Conservation (phyloP, 2,888 invertebrate genomes). For the Acrocyrtus sp. region DNA sequence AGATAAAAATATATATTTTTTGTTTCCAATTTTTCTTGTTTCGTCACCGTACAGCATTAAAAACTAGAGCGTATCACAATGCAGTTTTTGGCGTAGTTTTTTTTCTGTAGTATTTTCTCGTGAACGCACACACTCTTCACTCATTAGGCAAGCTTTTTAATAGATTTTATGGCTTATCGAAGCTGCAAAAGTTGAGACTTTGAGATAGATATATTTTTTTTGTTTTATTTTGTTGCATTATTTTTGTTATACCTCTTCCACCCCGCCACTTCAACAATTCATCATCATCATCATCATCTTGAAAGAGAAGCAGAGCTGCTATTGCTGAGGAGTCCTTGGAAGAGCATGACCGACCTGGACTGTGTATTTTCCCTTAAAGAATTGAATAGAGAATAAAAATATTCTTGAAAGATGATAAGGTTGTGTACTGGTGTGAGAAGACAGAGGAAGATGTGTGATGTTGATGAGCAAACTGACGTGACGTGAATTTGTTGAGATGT, state of each 20-base stretch:
- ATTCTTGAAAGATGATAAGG: background rate
- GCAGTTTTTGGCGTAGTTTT: too few species aligned
- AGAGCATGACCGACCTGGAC: slow-evolving; percentile 10
- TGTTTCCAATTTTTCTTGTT: too few species aligned
- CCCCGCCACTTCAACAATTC: too few species aligned
- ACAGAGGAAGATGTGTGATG: background rate
- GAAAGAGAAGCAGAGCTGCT: background rate
- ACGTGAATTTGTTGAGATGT: too few species aligned
- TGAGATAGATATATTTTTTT: background rate
- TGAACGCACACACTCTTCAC: too few species aligned
- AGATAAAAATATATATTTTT: too few species aligned
- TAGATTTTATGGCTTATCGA: too few species aligned
- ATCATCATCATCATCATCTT: slow-evolving; percentile 9
- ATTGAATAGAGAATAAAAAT: slow-evolving; percentile 5
- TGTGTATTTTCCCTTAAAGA: slow-evolving; percentile 10
- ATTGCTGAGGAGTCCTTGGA: slow-evolving; percentile 20
- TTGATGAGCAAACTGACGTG: too few species aligned
- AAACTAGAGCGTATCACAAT: too few species aligned
- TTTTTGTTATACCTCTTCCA: slow-evolving; percentile 4
- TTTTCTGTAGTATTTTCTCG: too few species aligned
- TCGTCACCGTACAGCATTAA: too few species aligned
- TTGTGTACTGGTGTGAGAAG: background rate
- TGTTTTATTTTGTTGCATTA: background rate
- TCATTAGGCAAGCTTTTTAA: too few species aligned
- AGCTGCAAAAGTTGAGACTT: background rate